Evolutionary conservation across 2,797 vertebrate genomes (phyloP), one percentile per base, ranked within the genome.

Genomic region (Lagorchestes hirsutus): DNA sequence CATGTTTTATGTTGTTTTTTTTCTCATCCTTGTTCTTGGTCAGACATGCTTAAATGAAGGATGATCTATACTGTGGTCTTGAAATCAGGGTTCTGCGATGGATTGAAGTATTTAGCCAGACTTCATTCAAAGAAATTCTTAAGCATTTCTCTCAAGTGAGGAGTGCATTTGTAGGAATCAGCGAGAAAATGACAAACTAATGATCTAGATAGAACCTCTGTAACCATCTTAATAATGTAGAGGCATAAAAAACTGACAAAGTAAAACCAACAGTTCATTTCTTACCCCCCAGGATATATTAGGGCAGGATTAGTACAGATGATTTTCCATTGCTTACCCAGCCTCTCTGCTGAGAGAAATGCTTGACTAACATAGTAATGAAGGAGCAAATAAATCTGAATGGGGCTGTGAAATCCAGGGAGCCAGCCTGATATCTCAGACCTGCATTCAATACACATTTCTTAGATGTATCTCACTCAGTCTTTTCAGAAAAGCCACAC

Each of bases 161-260:
- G 98, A 93, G n/a, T 82, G 55, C 96, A 97, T 97, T 94, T 97
- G 93, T 92, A 97, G 82, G 90, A 97, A 59, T 97, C 95, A 16
- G 12, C 24, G 94, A 54, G 96, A 82, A 98, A 98, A 97, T 50
- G 94, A 40, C 54, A 95, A 82, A 90, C 97, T 96, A 97, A 93
- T 97, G 94, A 95, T 92, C 97, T 92, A 97, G 94, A 92, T 94
- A 96, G 95, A 95, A 96, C 82, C 62, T 55, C 97, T 96, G 97
- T 98, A 98, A 98, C 97, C 97, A 97, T 98, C 98, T 98, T 98
- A 98, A 98, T 98, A 98, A 98, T 96, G 97, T 90, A 96, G 56
- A 55, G 96, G 97, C 97, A 98, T 95, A 97, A 92, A 97, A 87
- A 98, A 96, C 97, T 97, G 94, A 98, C 56, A 2, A 94, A 87